Conservation (phyloP, 2,797 vertebrate species). For the Danio kyathit region DNA sequence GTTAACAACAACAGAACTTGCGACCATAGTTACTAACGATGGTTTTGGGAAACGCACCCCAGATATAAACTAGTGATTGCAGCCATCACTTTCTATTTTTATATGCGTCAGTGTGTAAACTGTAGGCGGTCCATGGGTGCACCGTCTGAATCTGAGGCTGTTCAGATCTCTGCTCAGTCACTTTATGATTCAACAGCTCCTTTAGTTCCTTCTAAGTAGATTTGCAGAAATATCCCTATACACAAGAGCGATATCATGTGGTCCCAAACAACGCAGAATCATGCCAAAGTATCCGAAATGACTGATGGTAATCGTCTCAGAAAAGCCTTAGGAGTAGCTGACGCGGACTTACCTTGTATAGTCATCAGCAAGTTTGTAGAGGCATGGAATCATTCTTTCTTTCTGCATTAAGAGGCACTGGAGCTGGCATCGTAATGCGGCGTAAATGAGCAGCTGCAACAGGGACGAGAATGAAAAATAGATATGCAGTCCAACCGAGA, state of each 20-base stretch:
- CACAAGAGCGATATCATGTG: conserved; percentile 25
- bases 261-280: conserved; percentile 30
- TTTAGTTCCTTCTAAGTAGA: conserved; percentile 39
- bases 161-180: conserved; percentile 11
- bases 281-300: conserved; percentile 31
- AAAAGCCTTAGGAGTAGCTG: conserved; percentile 43
- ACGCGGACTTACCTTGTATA: conserved; percentile 36
- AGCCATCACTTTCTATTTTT: not conserved
- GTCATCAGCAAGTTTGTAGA: conserved; percentile 50
- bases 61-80: not conserved
- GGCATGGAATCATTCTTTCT: conserved; percentile 20
- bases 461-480: conserved; percentile 41
- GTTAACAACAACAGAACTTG: too few species aligned
- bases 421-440: conserved; percentile 26
- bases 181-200: conserved; percentile 27
- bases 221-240: conserved; percentile 37
- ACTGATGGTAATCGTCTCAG: conserved; percentile 41
- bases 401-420: conserved; percentile 21
- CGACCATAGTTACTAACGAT: too few species aligned
- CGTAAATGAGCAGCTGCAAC: conserved; percentile 30
- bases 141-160: not conserved
- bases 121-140: not conserved
- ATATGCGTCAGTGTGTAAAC: not conserved
- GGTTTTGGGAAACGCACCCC: too few species aligned
- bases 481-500: conserved; percentile 36